phyloP scores from a whole-genome alignment of 2,888 invertebrate species.

The Ommatoiulus sabulosus region DNA sequence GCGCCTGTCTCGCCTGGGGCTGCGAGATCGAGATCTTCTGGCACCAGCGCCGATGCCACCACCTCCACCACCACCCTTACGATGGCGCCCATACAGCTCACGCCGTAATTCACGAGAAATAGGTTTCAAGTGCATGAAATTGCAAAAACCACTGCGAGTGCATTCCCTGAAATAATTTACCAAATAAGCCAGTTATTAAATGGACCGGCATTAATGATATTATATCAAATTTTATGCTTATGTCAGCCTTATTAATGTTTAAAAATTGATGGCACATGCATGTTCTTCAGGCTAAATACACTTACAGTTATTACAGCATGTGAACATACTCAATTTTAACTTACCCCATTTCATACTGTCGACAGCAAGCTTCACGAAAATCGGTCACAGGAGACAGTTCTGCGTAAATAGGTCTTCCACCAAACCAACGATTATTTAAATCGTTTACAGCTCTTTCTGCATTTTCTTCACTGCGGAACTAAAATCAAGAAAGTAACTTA shows the following conservation, averaged over 20 bases:
- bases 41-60: constrained; percentile 75
- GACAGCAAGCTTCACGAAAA: constrained; percentile 98
- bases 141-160: constrained; percentile 98
- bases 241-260: no score
- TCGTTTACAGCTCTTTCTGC: constrained; percentile 98
- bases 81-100: constrained; percentile 72
- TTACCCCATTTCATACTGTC: constrained; percentile 98
- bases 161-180: constrained; percentile 83
- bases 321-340: constrained; percentile 60
- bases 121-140: constrained; percentile 99
- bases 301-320: no score
- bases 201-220: no score
- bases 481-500: constrained; percentile 61
- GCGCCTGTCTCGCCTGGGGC: constrained; percentile 57
- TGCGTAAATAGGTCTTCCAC: constrained; percentile 96
- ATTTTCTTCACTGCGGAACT: constrained; percentile 97
- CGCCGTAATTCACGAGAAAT: constrained; percentile 94
- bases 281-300: no score
- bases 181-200: no score
- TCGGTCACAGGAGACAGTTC: constrained; percentile 99
- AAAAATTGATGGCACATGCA: no score
- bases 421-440: constrained; percentile 99
- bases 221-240: no score
- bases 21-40: constrained; percentile 59
- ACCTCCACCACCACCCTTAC: constrained; percentile 56